These are phyloP conservation scores for Lomographa bimaculata DNA, from an alignment of 2,888 invertebrate species.

Conservation along the genomic window DNA sequence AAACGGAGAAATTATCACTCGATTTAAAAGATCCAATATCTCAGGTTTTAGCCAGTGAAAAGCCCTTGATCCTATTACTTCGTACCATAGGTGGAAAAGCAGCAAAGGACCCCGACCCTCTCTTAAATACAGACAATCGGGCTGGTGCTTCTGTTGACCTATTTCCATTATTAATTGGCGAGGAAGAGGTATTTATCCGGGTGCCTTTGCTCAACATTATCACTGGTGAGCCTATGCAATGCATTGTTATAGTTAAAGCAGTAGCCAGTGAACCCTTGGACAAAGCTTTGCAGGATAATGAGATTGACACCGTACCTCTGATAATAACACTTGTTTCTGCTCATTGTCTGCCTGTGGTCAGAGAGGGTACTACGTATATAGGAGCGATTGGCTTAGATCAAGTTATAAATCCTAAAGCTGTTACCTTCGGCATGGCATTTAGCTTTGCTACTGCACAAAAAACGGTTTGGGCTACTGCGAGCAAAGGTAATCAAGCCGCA, in stretches of 20 bases:
- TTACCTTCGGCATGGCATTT: constrained; percentile 62
- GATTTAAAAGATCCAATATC: constrained; percentile 49
- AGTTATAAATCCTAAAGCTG: constrained; percentile 41
- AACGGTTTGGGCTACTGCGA: constrained; percentile 62
- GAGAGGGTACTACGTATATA: constrained; percentile 64
- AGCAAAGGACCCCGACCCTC: constrained; percentile 59
- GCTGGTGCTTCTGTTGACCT: constrained; percentile 68
- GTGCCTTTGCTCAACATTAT: constrained; percentile 46
- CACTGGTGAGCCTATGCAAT: constrained; percentile 50
- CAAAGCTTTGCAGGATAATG: constrained; percentile 4
- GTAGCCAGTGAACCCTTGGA: constrained; percentile 39
- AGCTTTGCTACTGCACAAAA: constrained; percentile 51
- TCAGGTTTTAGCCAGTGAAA: constrained; percentile 49
- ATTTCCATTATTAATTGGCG: constrained; percentile 64
- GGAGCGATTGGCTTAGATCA: constrained; percentile 60
- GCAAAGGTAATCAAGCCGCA: constrained; percentile 51
- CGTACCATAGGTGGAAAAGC: constrained; percentile 51
- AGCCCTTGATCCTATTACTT: constrained; percentile 62
- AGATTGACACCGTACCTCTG: constrained; percentile 45
- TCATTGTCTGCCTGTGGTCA: constrained; percentile 62
- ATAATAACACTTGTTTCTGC: constrained; percentile 65
- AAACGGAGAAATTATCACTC: constrained; percentile 42
- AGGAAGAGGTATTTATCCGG: constrained; percentile 48
- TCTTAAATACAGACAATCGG: constrained; percentile 58
- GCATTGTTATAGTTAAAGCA: constrained; percentile 48